A percentile compares a stretch with the other conserved stretches of the same genome.
Conservation (phyloP, 2,113 vertebrate species). For the Probosciger aterrimus region DNA sequence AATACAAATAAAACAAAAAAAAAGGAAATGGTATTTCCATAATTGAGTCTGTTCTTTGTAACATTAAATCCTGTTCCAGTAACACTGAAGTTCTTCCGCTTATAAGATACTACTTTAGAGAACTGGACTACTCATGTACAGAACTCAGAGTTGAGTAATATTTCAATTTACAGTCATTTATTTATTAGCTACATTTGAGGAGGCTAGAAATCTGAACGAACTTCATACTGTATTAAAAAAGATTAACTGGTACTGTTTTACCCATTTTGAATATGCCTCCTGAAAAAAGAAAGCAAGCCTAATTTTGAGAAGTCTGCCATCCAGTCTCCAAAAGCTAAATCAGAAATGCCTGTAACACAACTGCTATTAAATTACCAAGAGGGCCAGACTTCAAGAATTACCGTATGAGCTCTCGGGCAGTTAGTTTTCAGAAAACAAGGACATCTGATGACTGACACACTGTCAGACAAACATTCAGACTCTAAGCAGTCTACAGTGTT, state of each 20-base stretch:
- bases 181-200: neutral
- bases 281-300: neutral
- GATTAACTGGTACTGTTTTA: neutral
- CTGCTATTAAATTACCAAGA: neutral
- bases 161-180: neutral
- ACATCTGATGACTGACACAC: neutral
- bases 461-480: neutral
- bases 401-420: neutral
- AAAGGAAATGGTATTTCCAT: neutral
- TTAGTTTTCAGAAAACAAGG: neutral
- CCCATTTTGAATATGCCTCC: neutral
- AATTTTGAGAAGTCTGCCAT: neutral
- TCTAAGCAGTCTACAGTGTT: neutral
- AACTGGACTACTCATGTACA: neutral
- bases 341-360: neutral
- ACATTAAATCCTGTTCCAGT: neutral
- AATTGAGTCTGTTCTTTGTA: neutral
- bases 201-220: neutral
- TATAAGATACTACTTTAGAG: neutral
- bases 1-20: neutral
- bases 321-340: neutral
- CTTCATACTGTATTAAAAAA: neutral
- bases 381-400: neutral
- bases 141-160: neutral
- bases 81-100: neutral